phyloP scores from a whole-genome alignment of 2,797 vertebrate genomes.

The Scleropages formosus region DNA sequence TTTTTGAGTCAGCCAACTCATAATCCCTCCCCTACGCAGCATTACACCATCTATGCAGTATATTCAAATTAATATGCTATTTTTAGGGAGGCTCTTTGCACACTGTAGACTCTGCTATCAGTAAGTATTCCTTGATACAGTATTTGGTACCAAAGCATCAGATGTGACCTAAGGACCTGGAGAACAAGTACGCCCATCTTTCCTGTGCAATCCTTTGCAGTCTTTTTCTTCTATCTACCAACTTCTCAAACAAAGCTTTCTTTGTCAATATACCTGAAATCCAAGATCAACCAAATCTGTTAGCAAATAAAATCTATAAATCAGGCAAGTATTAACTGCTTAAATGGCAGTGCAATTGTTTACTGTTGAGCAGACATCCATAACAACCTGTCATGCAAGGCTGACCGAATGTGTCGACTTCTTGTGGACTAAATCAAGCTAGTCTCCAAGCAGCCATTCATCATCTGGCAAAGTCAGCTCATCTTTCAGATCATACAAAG shows the following conservation, averaged over 20 bases:
- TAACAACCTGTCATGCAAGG: slow-evolving; percentile 12
- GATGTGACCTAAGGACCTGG: too few species aligned
- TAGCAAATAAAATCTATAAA: not conserved
- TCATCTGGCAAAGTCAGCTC: slow-evolving; percentile 9
- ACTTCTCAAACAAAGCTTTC: not conserved
- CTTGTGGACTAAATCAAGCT: slow-evolving; percentile 23
- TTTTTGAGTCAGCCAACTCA: slow-evolving; percentile 10
- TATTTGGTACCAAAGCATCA: too few species aligned
- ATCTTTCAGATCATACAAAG: not conserved
- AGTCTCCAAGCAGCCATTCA: not conserved
- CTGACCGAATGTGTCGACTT: slow-evolving; percentile 22
- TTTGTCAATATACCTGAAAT: not conserved
- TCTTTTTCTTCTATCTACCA: not conserved
- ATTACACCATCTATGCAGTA: not conserved
- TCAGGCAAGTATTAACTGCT: not conserved
- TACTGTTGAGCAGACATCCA: not conserved
- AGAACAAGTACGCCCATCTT: too few species aligned
- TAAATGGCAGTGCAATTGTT: slow-evolving; percentile 11
- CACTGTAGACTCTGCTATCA: too few species aligned
- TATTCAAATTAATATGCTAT: not conserved
- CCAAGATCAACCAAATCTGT: not conserved
- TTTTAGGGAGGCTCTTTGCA: too few species aligned
- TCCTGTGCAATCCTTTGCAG: not conserved
- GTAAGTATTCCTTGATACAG: too few species aligned
- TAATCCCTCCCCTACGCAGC: not conserved